These are phyloP conservation scores for Brenthis hecate DNA, from an alignment of 2,888 invertebrate species.

Conservation along the genomic window DNA sequence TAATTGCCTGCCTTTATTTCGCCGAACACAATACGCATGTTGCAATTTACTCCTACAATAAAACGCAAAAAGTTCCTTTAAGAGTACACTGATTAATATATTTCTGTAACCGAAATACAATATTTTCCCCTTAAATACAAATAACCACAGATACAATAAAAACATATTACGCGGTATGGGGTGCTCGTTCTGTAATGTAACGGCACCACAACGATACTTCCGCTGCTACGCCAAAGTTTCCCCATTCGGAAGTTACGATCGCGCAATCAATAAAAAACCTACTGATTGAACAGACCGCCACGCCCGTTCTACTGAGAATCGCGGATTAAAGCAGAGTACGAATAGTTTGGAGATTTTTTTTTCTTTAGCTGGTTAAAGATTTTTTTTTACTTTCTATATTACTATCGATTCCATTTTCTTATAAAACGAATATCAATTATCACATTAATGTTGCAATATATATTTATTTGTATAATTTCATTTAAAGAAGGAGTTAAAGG, in stretches of 20 bases:
- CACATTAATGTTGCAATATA: no score
- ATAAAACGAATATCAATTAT: no score
- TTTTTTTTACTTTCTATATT: no score
- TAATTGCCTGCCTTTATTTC: background rate
- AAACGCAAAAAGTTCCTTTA: background rate
- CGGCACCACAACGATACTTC: conserved; percentile 39
- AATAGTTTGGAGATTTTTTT: background rate
- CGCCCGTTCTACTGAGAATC: conserved; percentile 27
- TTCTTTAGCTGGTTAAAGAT: no score
- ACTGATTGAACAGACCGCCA: conserved; percentile 39
- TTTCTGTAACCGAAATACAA: conserved; percentile 7
- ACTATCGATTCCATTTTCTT: no score
- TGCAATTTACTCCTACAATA: no score
- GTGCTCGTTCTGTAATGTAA: conserved; percentile 32
- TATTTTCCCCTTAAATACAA: conserved; percentile 13
- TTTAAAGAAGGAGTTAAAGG: no score
- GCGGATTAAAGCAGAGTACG: conserved; percentile 17
- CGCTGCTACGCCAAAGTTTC: conserved; percentile 39
- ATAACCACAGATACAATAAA: conserved; percentile 21
- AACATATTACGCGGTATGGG: conserved; percentile 29
- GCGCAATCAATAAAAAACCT: conserved; percentile 41
- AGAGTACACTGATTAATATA: background rate
- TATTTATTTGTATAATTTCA: no score
- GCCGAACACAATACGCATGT: no score
- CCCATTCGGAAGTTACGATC: conserved; percentile 40